A percentile compares a stretch with the other conserved stretches of the same genome.
phyloP scores from a whole-genome alignment of 1,140 invertebrate species.

The Lucilia sericata region DNA sequence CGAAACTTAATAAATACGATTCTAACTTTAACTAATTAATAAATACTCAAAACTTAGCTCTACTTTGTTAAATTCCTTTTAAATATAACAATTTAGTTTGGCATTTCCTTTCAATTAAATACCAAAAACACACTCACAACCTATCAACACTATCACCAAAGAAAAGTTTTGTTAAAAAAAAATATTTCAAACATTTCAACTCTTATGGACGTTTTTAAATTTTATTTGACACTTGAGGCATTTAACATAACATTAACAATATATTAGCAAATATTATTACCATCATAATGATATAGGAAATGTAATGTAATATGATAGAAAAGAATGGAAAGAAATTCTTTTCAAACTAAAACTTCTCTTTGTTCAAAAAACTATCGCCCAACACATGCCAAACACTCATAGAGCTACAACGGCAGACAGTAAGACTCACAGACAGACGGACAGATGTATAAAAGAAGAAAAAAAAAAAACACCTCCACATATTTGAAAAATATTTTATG shows the following conservation, averaged over 20 bases:
- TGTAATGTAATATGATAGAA: conserved; percentile 17
- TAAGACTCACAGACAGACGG: not conserved
- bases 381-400: not conserved
- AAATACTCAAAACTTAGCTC: too few species aligned
- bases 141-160: not conserved
- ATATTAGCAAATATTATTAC: conserved; percentile 43
- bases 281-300: conserved; percentile 39
- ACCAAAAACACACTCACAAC: not conserved
- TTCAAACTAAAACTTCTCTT: not conserved
- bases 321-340: not conserved
- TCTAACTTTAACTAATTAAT: too few species aligned
- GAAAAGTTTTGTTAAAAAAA: not conserved
- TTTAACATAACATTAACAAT: conserved; percentile 44
- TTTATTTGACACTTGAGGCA: conserved; percentile 40
- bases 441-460: not conserved
- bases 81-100: not conserved
- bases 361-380: not conserved
- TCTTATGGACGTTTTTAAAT: conserved; percentile 12
- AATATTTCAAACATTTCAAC: not conserved
- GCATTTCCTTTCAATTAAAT: not conserved
- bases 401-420: not conserved
- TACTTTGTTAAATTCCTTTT: too few species aligned
- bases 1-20: too few species aligned
- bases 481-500: conserved; percentile 25
- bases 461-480: not conserved